These are phyloP conservation scores for Scaptomyza hsui DNA, from an alignment of 1,140 invertebrate genomes.

Conservation along the genomic window DNA sequence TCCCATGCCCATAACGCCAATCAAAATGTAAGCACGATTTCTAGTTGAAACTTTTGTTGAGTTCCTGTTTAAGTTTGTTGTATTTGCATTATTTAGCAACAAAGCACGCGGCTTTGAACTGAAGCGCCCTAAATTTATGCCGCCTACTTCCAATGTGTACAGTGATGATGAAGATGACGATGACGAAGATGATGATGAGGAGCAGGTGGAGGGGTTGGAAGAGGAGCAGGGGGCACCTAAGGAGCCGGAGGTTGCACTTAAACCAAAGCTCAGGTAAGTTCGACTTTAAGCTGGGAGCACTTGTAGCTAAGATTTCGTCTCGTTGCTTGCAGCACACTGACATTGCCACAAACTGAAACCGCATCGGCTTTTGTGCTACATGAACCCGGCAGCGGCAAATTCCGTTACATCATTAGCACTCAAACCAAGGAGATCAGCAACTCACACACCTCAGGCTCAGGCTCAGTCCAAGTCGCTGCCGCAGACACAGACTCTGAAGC, in stretches of 20 bases:
- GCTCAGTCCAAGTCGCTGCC: slow-evolving; percentile 12
- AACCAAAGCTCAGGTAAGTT: slow-evolving; percentile 67
- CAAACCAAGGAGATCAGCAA: slow-evolving; percentile 54
- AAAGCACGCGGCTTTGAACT: slow-evolving; percentile 72
- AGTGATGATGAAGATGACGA: slow-evolving; percentile 66
- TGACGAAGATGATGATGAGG: slow-evolving; percentile 42
- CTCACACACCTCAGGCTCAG: slow-evolving; percentile 67
- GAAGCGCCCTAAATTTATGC: slow-evolving; percentile 67
- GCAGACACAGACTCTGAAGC: slow-evolving; percentile 5
- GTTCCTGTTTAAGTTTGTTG: too few relatives aligned
- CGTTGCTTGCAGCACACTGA: slow-evolving; percentile 51
- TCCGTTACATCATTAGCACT: slow-evolving; percentile 1
- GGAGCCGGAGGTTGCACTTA: slow-evolving; percentile 32
- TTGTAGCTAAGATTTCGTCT: neutral
- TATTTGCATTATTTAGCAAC: slow-evolving; percentile 47
- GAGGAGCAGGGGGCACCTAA: slow-evolving; percentile 11
- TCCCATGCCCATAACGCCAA: slow-evolving; percentile 84
- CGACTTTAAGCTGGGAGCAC: neutral
- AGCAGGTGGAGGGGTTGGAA: neutral
- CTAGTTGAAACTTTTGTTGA: neutral
- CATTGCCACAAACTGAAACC: slow-evolving; percentile 59
- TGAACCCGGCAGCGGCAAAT: slow-evolving; percentile 45
- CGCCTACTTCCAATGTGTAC: slow-evolving; percentile 45
- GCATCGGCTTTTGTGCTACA: slow-evolving; percentile 64
- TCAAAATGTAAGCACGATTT: slow-evolving; percentile 65